Evolutionary conservation across 2,113 vertebrate species (phyloP).

Genomic region (Phyllopteryx taeniolatus): DNA sequence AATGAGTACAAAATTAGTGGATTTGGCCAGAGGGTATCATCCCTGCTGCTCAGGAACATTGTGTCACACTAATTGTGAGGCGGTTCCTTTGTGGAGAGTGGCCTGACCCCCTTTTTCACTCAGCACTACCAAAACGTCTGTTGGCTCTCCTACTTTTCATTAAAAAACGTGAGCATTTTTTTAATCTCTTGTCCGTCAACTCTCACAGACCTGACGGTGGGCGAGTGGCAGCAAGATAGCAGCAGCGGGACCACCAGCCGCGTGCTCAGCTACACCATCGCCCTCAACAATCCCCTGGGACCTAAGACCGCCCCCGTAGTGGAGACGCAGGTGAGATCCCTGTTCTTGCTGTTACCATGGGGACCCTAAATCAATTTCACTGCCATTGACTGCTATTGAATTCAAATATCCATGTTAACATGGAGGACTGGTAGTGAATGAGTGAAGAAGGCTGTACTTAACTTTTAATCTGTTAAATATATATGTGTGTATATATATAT

Average conservation of each 20-base stretch:
- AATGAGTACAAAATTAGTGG: constrained; percentile 10
- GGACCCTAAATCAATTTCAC: too few species aligned
- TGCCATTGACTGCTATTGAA: too few species aligned
- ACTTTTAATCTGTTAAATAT: too few species aligned
- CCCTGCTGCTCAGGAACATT: constrained; percentile 35
- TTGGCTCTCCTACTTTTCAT: constrained; percentile 4
- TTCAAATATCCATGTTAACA: too few species aligned
- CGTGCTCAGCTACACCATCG: constrained; percentile 85
- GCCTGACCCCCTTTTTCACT: constrained; percentile 12
- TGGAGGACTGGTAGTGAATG: too few species aligned
- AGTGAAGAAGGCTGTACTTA: too few species aligned
- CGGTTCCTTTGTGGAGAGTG: constrained; percentile 26
- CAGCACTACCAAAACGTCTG: background rate
- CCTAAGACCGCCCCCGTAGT: constrained; percentile 86
- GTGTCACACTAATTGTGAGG: constrained; percentile 46
- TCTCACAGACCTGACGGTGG: constrained; percentile 78
- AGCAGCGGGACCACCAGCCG: constrained; percentile 79
- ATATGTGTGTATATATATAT: too few species aligned
- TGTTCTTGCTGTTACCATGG: too few species aligned
- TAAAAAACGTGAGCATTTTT: constrained; percentile 3
- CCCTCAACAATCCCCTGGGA: constrained; percentile 87
- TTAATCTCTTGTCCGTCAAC: background rate
- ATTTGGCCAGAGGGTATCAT: constrained; percentile 17
- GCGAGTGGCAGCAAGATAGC: constrained; percentile 81
- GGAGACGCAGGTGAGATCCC: constrained; percentile 83